These are phyloP conservation scores for Exocentrus adspersus DNA, from an alignment of 2,888 invertebrate genomes.

Conservation along the genomic window DNA sequence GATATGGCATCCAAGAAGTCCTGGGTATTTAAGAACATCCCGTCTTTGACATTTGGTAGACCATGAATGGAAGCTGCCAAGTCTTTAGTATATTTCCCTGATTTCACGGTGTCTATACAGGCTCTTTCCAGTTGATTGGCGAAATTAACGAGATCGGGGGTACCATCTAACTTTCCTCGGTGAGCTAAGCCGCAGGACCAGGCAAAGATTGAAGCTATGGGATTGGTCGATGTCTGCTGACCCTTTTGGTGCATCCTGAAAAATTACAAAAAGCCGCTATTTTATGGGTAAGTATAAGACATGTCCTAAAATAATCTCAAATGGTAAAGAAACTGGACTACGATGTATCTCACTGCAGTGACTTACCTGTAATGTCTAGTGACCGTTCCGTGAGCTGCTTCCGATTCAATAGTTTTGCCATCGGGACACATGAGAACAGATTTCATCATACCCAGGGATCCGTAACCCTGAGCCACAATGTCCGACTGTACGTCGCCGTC, in stretches of 20 bases:
- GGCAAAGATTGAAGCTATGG: constrained; percentile 91
- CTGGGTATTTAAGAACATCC: constrained; percentile 85
- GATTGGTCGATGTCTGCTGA: constrained; percentile 87
- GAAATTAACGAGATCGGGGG: constrained; percentile 77
- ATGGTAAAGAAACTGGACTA: no score
- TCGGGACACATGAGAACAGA: constrained; percentile 90
- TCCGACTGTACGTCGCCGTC: constrained; percentile 94
- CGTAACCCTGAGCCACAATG: constrained; percentile 81
- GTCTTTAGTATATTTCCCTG: constrained; percentile 90
- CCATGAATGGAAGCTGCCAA: constrained; percentile 85
- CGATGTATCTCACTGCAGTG: no score
- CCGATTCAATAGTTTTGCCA: constrained; percentile 88
- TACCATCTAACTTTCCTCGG: constrained; percentile 83
- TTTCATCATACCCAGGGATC: constrained; percentile 91
- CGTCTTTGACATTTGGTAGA: constrained; percentile 80
- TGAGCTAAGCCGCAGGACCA: constrained; percentile 89
- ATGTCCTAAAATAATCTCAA: no score
- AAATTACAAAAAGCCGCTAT: no score
- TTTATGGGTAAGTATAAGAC: no score
- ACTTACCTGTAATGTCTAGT: constrained; percentile 82
- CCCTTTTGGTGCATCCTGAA: constrained; percentile 87
- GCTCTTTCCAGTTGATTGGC: constrained; percentile 80
- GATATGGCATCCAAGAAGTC: constrained; percentile 87
- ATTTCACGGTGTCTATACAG: constrained; percentile 84
- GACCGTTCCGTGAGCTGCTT: constrained; percentile 93